Evolutionary conservation across 2,797 vertebrate species (phyloP).

Genomic region (Pagetopsis macropterus): DNA sequence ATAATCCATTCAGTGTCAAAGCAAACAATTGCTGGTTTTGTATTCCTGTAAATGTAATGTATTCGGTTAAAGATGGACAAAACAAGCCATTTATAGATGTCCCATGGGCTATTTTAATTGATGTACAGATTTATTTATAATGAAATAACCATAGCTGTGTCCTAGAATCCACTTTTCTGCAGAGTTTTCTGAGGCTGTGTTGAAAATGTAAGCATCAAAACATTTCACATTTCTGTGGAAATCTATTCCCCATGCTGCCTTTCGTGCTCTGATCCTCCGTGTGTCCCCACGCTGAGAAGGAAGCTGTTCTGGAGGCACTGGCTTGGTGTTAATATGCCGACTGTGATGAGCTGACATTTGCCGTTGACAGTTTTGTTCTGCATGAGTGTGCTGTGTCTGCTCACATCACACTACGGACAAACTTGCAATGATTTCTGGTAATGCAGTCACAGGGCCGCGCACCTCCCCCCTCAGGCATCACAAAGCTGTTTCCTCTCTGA

Average conservation of each 20-base stretch:
- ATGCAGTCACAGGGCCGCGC: background rate
- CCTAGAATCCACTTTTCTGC: background rate
- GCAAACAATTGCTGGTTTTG: background rate
- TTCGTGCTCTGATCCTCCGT: background rate
- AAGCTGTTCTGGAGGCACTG: constrained; percentile 28
- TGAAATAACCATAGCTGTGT: background rate
- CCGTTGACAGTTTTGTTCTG: constrained; percentile 53
- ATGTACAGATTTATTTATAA: background rate
- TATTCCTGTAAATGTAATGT: background rate
- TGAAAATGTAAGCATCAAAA: background rate
- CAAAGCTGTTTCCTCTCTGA: constrained; percentile 19
- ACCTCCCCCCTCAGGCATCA: constrained; percentile 14
- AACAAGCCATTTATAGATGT: background rate
- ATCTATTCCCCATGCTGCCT: background rate
- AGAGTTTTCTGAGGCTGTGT: background rate
- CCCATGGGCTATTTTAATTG: background rate
- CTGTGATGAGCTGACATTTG: constrained; percentile 50
- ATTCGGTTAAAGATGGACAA: background rate
- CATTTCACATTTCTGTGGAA: background rate
- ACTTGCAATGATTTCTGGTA: constrained; percentile 33
- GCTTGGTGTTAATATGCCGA: constrained; percentile 39
- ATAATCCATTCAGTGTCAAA: background rate
- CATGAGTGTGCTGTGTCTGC: constrained; percentile 35
- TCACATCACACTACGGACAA: constrained; percentile 31
- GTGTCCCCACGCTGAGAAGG: constrained; percentile 2